These are phyloP conservation scores for Drosophila neotestacea DNA, from an alignment of 2,888 invertebrate genomes.

Conservation along the genomic window DNA sequence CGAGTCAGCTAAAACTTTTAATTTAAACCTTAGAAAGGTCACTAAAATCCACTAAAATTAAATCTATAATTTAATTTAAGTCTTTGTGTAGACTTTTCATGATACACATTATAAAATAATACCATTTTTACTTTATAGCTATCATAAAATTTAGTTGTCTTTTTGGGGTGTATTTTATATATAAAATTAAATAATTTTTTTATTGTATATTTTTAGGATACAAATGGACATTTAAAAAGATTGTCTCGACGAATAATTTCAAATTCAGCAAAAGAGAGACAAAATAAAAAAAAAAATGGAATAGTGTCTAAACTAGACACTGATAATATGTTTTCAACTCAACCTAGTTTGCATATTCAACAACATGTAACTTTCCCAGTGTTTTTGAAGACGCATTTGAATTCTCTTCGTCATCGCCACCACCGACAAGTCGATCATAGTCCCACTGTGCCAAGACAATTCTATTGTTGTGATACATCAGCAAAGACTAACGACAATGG, in stretches of 20 bases:
- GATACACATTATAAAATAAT: no score
- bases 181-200: no score
- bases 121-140: no score
- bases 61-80: no score
- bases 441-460: constrained; percentile 44
- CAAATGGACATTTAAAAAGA: constrained; percentile 34
- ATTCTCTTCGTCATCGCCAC: constrained; percentile 54
- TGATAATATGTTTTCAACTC: constrained; percentile 35
- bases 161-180: no score
- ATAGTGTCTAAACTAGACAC: constrained; percentile 20
- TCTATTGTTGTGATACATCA: constrained; percentile 54
- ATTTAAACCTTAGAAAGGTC: no score
- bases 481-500: constrained; percentile 41
- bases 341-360: constrained; percentile 54
- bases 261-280: constrained; percentile 26
- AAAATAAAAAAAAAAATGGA: constrained; percentile 28
- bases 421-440: constrained; percentile 32
- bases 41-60: no score
- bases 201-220: constrained; percentile 34
- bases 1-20: no score
- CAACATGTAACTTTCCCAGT: constrained; percentile 62
- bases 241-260: constrained; percentile 41
- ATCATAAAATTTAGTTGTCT: no score
- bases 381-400: constrained; percentile 61
- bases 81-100: no score